A percentile compares a stretch with the other conserved stretches of the same genome.
Evolutionary conservation across 2,888 invertebrate genomes (phyloP).

Genomic region (Cephus pulcher): DNA sequence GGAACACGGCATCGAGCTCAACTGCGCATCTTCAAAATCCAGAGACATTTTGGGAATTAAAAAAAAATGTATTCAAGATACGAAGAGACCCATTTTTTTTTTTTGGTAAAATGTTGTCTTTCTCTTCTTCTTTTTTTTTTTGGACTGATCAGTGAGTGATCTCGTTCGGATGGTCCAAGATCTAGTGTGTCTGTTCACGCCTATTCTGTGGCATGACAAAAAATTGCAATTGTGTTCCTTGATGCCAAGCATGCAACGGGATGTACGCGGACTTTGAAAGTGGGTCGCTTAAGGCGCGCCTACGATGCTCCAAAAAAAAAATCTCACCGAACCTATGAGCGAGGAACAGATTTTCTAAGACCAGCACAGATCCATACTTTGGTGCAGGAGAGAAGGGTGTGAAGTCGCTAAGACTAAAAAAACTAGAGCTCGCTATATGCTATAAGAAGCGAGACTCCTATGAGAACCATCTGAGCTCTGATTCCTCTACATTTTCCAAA

Average conservation of each 20-base stretch:
- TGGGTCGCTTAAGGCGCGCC: constrained; percentile 45
- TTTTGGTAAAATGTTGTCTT: background rate
- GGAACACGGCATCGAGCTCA: background rate
- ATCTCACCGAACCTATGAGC: constrained; percentile 50
- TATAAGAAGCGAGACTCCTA: constrained; percentile 62
- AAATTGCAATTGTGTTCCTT: constrained; percentile 35
- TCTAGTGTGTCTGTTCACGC: background rate
- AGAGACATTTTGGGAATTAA: background rate
- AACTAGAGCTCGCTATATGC: constrained; percentile 55
- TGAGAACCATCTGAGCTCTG: constrained; percentile 66
- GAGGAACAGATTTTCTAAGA: constrained; percentile 56
- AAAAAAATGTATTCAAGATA: background rate
- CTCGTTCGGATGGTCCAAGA: background rate
- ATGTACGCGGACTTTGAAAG: constrained; percentile 43
- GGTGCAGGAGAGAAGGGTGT: constrained; percentile 66
- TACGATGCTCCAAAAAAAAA: constrained; percentile 44
- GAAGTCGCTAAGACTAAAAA: constrained; percentile 54
- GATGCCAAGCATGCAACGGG: constrained; percentile 38
- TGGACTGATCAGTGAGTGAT: background rate
- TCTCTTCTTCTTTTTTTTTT: background rate
- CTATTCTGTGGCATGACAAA: background rate
- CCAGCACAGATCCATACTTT: constrained; percentile 65
- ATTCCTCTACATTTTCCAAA: constrained; percentile 65
- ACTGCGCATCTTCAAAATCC: background rate
- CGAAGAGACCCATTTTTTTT: background rate